A percentile compares a stretch with the other conserved stretches of the same genome.
Evolutionary conservation across 1,140 invertebrate species (phyloP).

Genomic region (Lysiphlebus fabarum): DNA sequence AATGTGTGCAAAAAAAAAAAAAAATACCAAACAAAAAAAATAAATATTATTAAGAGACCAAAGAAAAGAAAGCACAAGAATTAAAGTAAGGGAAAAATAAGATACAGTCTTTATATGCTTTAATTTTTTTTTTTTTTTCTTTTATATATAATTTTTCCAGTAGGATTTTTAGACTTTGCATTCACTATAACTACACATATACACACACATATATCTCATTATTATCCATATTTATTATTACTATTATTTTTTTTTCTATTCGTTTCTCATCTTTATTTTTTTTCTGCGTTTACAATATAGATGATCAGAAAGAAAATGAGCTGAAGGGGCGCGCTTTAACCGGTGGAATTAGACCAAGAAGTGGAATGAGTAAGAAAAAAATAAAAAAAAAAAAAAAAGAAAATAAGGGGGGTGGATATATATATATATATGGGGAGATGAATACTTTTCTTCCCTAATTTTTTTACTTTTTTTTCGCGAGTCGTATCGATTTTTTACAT

Average conservation of each 20-base stretch:
- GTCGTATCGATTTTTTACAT: constrained; percentile 54
- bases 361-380: constrained; percentile 17
- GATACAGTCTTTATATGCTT: not conserved
- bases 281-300: constrained; percentile 18
- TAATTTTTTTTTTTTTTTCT: constrained; percentile 7
- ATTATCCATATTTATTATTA: too few species aligned
- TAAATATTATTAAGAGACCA: too few species aligned
- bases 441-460: constrained; percentile 30
- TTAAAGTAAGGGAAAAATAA: too few species aligned
- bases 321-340: constrained; percentile 17
- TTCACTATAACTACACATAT: too few species aligned
- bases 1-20: too few species aligned
- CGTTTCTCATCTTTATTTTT: not conserved
- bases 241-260: not conserved
- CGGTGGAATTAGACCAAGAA: constrained; percentile 33
- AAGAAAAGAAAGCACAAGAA: too few species aligned
- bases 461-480: constrained; percentile 39
- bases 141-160: constrained; percentile 10
- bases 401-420: constrained; percentile 22
- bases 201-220: not conserved
- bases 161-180: not conserved
- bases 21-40: too few species aligned
- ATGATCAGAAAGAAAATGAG: constrained; percentile 16
- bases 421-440: constrained; percentile 31
- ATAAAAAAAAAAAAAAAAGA: too few species aligned